Evolutionary conservation across 2,888 invertebrate genomes (phyloP), one percentile per base, ranked within the genome.

Genomic region (Gerris lacustris): DNA sequence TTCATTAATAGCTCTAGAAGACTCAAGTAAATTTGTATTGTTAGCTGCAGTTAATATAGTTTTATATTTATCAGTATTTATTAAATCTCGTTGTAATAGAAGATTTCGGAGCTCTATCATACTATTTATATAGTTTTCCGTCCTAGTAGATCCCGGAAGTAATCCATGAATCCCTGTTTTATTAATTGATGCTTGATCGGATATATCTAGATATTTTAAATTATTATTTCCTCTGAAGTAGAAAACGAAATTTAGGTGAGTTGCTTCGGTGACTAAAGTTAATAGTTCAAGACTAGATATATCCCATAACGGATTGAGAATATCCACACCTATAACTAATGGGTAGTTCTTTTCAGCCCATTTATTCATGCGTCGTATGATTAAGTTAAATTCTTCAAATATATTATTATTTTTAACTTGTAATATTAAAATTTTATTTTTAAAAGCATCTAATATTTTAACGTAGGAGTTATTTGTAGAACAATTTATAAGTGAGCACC

Each of bases 131-230:
- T n/a, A n/a, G n/a, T n/a, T n/a, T n/a, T n/a, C n/a, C n/a, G n/a
- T n/a, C n/a, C n/a, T n/a, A n/a, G n/a, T n/a, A n/a, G n/a, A n/a
- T n/a, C n/a, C n/a, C n/a, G n/a, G n/a, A n/a, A n/a, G n/a, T n/a
- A n/a, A n/a, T n/a, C n/a, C n/a, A n/a, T n/a, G n/a, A n/a, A n/a
- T n/a, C n/a, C n/a, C n/a, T n/a, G n/a, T n/a, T n/a, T n/a, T n/a
- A n/a, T n/a, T n/a, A n/a, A n/a, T n/a, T n/a, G n/a, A n/a, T n/a
- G n/a, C n/a, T n/a, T n/a, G n/a, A n/a, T n/a, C n/a, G n/a, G n/a
- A n/a, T n/a, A n/a, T n/a, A n/a, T n/a, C n/a, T n/a, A n/a, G n/a
- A 55, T 11, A 55, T 55, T 55, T 55, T 55, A 55, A 55, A 55
- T 55, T 55, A 55, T 55, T 55, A 15, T 15, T 15, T 55, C 55